Percentiles rank a stretch among this genome's conserved stretches.
Conservation (phyloP, 1,140 invertebrate species). For the silkworm (Bombyx mori) region ASM3026992v2 NC_085120.1:7542001-7542500, state of each 20-base stretch:
- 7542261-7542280: slow-evolving; percentile 60
- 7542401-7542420: slow-evolving; percentile 58
- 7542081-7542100: slow-evolving; percentile 41
- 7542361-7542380: slow-evolving; percentile 57
- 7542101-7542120: slow-evolving; percentile 50
- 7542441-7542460: slow-evolving; percentile 59
- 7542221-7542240: slow-evolving; percentile 56
- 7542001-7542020: slow-evolving; percentile 22
- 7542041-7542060: slow-evolving; percentile 21
- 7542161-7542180: slow-evolving; percentile 56
- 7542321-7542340: slow-evolving; percentile 56
- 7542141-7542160: slow-evolving; percentile 44
- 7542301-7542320: slow-evolving; percentile 56
- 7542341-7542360: slow-evolving; percentile 58
- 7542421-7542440: slow-evolving; percentile 64
- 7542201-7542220: slow-evolving; percentile 48
- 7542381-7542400: slow-evolving; percentile 57
- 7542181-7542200: slow-evolving; percentile 57
- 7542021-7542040: slow-evolving; percentile 30
- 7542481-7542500: slow-evolving; percentile 10
- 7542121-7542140: slow-evolving; percentile 53
- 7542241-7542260: slow-evolving; percentile 60
- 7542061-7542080: slow-evolving; percentile 29
- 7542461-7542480: slow-evolving; percentile 44
- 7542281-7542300: slow-evolving; percentile 51